These are phyloP conservation scores for Cassiopea xamachana DNA, from an alignment of 30 jellyfish, hydroid and myxozoan genomes.

Conservation along the genomic window DNA sequence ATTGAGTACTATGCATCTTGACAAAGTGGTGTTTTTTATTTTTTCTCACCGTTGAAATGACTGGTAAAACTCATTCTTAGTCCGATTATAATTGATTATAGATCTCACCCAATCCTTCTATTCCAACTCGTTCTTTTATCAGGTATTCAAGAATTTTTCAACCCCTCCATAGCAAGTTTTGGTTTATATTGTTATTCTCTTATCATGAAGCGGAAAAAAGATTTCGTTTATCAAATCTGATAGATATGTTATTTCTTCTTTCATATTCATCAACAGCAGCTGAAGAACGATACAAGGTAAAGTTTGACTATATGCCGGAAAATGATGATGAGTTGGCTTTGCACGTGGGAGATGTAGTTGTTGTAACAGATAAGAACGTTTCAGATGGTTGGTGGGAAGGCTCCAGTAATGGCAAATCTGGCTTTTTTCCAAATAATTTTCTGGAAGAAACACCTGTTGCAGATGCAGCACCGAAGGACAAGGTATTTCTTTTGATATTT, in stretches of 20 bases:
- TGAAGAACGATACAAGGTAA: slow-evolving; percentile 59
- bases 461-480: slow-evolving; percentile 28
- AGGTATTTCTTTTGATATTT: neutral
- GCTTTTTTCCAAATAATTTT: slow-evolving; percentile 94
- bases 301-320: slow-evolving; percentile 79
- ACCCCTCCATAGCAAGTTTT: too few species aligned
- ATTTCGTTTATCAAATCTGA: neutral
- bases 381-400: slow-evolving; percentile 99
- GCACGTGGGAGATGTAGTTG: slow-evolving; percentile 77
- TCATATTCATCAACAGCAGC: slow-evolving; percentile 1
- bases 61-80: too few species aligned
- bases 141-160: too few species aligned
- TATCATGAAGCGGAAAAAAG: too few species aligned
- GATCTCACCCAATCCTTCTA: too few species aligned
- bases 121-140: too few species aligned
- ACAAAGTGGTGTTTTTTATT: too few species aligned
- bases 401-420: slow-evolving; percentile 72
- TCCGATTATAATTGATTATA: too few species aligned
- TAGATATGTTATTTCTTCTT: neutral
- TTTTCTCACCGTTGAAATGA: too few species aligned
- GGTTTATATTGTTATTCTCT: too few species aligned
- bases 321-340: slow-evolving; percentile 86
- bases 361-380: slow-evolving; percentile 66
- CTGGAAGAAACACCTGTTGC: slow-evolving; percentile 66
- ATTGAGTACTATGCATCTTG: too few species aligned